Percentiles rank a stretch among this genome's conserved stretches.
phyloP scores from a whole-genome alignment of 2,113 vertebrate genomes.

The Monarcha castaneiventris region DNA sequence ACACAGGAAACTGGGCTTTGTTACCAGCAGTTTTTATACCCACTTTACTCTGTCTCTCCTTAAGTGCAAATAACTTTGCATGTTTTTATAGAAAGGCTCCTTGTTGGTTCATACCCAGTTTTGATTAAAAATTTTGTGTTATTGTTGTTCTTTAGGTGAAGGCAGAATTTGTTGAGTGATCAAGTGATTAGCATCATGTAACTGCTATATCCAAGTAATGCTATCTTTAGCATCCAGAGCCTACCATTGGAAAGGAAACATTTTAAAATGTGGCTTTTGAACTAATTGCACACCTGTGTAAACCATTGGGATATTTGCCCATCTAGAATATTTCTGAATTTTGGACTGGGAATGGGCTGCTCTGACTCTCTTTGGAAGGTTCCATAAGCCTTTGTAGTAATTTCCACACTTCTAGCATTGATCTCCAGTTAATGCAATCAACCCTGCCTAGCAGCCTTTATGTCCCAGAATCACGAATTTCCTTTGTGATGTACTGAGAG shows the following conservation, averaged over 20 bases:
- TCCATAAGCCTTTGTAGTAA: neutral
- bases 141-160: neutral
- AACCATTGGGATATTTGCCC: neutral
- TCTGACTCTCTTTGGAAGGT: neutral
- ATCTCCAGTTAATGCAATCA: neutral
- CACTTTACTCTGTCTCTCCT: neutral
- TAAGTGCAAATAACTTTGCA: neutral
- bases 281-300: neutral
- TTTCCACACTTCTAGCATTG: neutral
- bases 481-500: neutral
- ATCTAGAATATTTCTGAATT: neutral
- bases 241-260: neutral
- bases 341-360: neutral
- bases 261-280: constrained; percentile 17
- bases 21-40: neutral
- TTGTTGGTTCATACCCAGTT: neutral
- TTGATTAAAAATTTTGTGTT: neutral
- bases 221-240: neutral
- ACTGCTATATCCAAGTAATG: neutral
- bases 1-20: neutral
- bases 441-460: neutral
- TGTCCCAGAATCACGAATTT: neutral
- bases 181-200: neutral
- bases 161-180: neutral
- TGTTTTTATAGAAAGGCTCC: neutral